Evolutionary conservation across 2,888 invertebrate species (phyloP).

Genomic region (Schrankia costaestrigalis): DNA sequence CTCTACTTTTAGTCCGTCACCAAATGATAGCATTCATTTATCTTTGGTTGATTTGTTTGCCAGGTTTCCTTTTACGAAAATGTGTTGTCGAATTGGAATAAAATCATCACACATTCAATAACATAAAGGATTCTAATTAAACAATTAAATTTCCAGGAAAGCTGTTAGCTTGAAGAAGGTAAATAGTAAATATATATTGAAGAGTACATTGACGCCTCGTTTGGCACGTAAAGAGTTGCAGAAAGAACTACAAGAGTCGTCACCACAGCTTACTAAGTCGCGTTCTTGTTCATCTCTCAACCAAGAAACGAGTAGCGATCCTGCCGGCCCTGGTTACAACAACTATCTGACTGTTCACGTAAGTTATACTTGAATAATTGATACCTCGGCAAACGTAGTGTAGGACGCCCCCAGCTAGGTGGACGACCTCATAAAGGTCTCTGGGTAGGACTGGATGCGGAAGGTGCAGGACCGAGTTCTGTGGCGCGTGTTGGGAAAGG

Average conservation of each 20-base stretch:
- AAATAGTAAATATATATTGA: conserved; percentile 91
- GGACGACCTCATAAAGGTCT: too few species aligned
- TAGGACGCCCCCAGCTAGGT: too few species aligned
- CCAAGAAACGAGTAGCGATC: conserved; percentile 77
- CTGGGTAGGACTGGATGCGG: too few species aligned
- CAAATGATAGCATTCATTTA: too few species aligned
- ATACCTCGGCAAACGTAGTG: too few species aligned
- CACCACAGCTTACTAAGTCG: conserved; percentile 82
- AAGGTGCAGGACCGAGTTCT: too few species aligned
- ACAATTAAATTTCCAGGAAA: conserved; percentile 71
- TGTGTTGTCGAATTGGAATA: too few species aligned
- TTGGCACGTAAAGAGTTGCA: conserved; percentile 85
- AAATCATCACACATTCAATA: not conserved
- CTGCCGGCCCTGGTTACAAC: conserved; percentile 81
- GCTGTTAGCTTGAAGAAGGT: conserved; percentile 86
- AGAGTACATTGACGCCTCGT: conserved; percentile 90
- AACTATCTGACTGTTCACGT: conserved; percentile 89
- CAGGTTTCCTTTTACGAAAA: too few species aligned
- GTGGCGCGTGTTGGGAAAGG: too few species aligned
- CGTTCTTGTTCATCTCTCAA: conserved; percentile 87
- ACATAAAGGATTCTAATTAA: not conserved
- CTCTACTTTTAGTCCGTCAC: too few species aligned
- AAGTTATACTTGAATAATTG: conserved; percentile 42
- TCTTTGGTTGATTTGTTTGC: too few species aligned
- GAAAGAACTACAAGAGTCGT: conserved; percentile 81